Percentiles rank a stretch among this genome's conserved stretches.
phyloP scores from a whole-genome alignment of 1,140 invertebrate genomes.

The Drosophila bifasciata region DNA sequence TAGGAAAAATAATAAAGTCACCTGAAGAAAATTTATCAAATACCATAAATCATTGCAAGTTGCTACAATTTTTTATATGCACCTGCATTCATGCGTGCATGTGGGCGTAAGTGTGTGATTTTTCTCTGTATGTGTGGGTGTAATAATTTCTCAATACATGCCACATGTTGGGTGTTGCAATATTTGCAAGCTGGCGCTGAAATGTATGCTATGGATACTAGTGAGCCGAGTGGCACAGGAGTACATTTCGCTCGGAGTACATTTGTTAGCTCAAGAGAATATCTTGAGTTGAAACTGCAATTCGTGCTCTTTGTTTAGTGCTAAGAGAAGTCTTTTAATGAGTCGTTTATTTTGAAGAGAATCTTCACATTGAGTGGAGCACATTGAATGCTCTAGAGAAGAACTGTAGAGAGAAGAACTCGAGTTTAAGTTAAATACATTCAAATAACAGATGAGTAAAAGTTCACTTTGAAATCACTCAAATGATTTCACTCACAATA shows the following conservation, averaged over 20 bases:
- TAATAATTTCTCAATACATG: conserved; percentile 62
- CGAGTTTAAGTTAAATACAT: neutral
- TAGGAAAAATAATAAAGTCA: conserved; percentile 78
- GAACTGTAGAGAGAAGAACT: too few species aligned
- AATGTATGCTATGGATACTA: conserved; percentile 32
- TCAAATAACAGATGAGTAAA: neutral
- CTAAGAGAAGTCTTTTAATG: conserved; percentile 26
- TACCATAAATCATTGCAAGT: conserved; percentile 79
- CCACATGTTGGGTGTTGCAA: conserved; percentile 38
- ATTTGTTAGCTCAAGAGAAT: neutral
- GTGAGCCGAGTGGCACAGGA: neutral
- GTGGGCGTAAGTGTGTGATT: conserved; percentile 8
- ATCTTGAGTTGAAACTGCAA: neutral
- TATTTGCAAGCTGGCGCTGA: conserved; percentile 51
- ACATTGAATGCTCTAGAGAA: neutral
- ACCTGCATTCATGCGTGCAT: conserved; percentile 29
- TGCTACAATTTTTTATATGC: conserved; percentile 63
- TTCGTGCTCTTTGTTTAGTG: conserved; percentile 2
- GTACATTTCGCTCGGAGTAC: neutral
- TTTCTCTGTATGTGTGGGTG: conserved; percentile 16
- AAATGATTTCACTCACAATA: neutral
- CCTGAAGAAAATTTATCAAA: conserved; percentile 78
- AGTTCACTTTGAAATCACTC: neutral
- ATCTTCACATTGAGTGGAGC: neutral
- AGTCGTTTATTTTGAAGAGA: conserved; percentile 4